These are phyloP conservation scores for Drosophila navojoa DNA, from an alignment of 1,140 invertebrate species.

Conservation along the genomic window DNA sequence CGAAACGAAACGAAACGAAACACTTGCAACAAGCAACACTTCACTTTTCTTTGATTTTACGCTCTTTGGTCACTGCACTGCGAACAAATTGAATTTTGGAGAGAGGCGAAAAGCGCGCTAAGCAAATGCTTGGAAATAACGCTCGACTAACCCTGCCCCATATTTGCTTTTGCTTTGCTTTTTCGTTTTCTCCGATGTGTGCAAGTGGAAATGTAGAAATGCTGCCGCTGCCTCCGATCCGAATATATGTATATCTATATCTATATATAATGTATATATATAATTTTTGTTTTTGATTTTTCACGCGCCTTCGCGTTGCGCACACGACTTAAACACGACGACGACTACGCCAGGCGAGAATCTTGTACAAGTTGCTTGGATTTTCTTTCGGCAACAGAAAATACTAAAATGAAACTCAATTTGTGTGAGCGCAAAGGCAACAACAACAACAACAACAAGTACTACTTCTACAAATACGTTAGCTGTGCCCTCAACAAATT, in stretches of 20 bases:
- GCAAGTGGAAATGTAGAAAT: conserved; percentile 42
- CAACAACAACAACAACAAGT: conserved; percentile 37
- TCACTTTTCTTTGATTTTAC: conserved; percentile 6
- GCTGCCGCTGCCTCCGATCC: conserved; percentile 38
- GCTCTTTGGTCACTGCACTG: conserved; percentile 11
- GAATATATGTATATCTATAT: conserved; percentile 43
- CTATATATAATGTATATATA: conserved; percentile 18
- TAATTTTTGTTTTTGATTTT: conserved; percentile 41
- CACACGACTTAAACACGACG: conserved; percentile 81
- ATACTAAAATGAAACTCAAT: conserved; percentile 57
- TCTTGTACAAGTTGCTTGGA: conserved; percentile 70
- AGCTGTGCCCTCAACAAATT: conserved; percentile 63
- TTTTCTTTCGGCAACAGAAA: conserved; percentile 49
- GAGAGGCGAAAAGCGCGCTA: conserved; percentile 12
- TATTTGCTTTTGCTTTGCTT: conserved; percentile 29
- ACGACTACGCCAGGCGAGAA: conserved; percentile 71
- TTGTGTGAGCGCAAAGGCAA: conserved; percentile 56
- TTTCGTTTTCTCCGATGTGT: conserved; percentile 6
- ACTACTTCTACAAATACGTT: conserved; percentile 59
- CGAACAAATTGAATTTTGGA: conserved; percentile 1
- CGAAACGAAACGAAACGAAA: not conserved
- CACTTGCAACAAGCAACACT: conserved; percentile 33
- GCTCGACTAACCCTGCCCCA: conserved; percentile 81
- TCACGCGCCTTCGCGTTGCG: conserved; percentile 77
- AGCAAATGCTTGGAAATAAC: conserved; percentile 48